Evolutionary conservation across 2,888 invertebrate species (phyloP), one percentile per base, ranked within the genome.

Genomic region (Diarsia rubi): DNA sequence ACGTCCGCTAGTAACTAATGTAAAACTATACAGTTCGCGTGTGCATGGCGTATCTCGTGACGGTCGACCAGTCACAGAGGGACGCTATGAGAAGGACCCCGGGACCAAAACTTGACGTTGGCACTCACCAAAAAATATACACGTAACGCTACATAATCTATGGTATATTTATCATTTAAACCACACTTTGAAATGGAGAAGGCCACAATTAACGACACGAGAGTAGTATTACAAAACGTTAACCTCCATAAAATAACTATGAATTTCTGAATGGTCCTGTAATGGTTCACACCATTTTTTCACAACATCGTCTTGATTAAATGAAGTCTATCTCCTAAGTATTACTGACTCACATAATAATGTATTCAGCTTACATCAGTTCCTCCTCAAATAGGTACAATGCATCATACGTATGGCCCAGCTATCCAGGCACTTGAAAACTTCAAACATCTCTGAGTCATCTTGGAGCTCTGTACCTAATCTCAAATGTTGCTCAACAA

Each of bases 401-500:
- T 54, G 19, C 42, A 62, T 66, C 65, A 62, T 27, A 49, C 19
- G 44, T 31, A 52, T 64, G 9, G 54, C 49, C 45, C 24, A 54
- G 52, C 45, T 42, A 81, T 45, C 45, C 3, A 49, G 68, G 16
- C 49, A 68, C 74, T 83, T 57, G 31, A 82, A 68, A 65, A 42
- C 47, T 24, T 68, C 21, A 65, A 54, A 52, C 47, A 57, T 16
- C 9, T 27, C 24, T 64, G 82, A 83, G 1, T 75, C 70, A 52
- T 79, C 21, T 70, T 21, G 27, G 6, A 57, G 37, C n/a, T 57
- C 52, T 65, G 44, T 42, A n/a, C n/a, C n/a, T n/a, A 37, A 83
- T 70, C 75, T 73, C 14, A 31, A 52, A 37, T 60, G 47, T 83
- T 79, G 24, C 65, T 21, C 42, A 75, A 70, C 19, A 71, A 47